Evolutionary conservation across 23 tunicate genomes (phyloP), one percentile per base, ranked within the genome.

Genomic region (Corella eumyota): DNA sequence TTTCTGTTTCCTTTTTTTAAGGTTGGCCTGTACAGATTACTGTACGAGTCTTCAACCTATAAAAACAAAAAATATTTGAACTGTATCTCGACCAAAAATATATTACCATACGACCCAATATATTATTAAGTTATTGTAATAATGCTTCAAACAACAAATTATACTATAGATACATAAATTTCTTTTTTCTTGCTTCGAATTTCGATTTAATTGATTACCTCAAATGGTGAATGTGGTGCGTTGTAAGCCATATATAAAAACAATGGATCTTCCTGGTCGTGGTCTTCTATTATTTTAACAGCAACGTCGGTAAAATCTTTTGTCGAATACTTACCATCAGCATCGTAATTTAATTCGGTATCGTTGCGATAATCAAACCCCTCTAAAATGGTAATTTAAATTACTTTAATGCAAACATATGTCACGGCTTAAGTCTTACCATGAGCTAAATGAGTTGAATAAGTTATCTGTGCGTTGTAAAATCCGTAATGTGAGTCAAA

Each of bases 181-280:
- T n/a, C n/a, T n/a, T n/a, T n/a, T n/a, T n/a, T n/a, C n/a, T n/a
- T n/a, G n/a, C n/a, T n/a, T n/a, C n/a, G n/a, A n/a, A n/a, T n/a
- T n/a, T n/a, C n/a, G n/a, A n/a, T n/a, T n/a, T n/a, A n/a, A n/a
- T n/a, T n/a, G n/a, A 9, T 46, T 65, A 66, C 63, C 63, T 69
- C 64, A 56, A 69, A 66, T 22, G 82, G 82, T 3, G 59, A 35
- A 45, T 75, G 82, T 19, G 82, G 82, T 6, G 82, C 82, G 34
- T 75, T 75, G 82, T 75, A 75, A 2, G 82, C 71, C 66, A 70
- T 58, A 20, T 66, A 58, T 31, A 75, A 44, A 28, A 75, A 75
- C 71, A 66, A 67, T 24, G 74, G 74, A 13, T 6, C 34, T 20
- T 56, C 35, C 1, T 28, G 30, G 37, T 67, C 66, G 26, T 66